phyloP scores from a whole-genome alignment of 1,140 invertebrate genomes.

The Megalonaias nervosa region DNA sequence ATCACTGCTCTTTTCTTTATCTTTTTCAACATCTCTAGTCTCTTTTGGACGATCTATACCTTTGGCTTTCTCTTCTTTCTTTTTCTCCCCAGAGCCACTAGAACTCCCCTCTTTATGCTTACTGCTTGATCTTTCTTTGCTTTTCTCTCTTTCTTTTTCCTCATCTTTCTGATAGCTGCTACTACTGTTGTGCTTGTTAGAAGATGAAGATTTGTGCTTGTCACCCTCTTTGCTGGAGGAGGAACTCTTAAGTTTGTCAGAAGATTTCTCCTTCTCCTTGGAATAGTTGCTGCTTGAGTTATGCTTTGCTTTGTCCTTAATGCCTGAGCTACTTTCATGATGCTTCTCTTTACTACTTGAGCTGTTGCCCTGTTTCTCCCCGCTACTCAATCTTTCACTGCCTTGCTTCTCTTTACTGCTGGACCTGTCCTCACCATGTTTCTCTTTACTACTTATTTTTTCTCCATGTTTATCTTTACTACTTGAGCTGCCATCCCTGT shows the following conservation, averaged over 20 bases:
- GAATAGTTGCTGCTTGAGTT: conserved; percentile 29
- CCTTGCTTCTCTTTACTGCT: conserved; percentile 14
- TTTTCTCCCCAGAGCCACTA: conserved; percentile 25
- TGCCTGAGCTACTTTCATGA: conserved; percentile 23
- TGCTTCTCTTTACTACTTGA: conserved; percentile 35
- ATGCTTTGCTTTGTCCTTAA: conserved; percentile 24
- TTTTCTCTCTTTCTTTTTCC: conserved; percentile 71
- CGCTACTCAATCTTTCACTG: too few species aligned
- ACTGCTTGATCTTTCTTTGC: conserved; percentile 64
- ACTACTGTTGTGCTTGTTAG: conserved; percentile 44
- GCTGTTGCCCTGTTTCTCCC: conserved; percentile 10
- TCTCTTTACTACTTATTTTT: conserved; percentile 30
- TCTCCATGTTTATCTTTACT: conserved; percentile 18
- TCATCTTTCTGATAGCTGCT: conserved; percentile 21
- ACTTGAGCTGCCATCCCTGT: conserved; percentile 8
- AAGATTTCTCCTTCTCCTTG: conserved; percentile 18
- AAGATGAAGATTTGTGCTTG: conserved; percentile 34
- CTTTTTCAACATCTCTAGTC: conserved; percentile 22
- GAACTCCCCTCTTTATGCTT: conserved; percentile 38
- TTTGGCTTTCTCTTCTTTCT: conserved; percentile 26
- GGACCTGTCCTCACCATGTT: conserved; percentile 26
- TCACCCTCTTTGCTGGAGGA: conserved; percentile 46
- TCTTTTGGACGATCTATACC: conserved; percentile 24
- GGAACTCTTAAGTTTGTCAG: conserved; percentile 25
- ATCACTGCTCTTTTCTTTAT: conserved; percentile 4